Evolutionary conservation across 53 echinoderm and acorn worm species (phyloP), one percentile per base, ranked within the genome.

Genomic region (Paelopatides confundens): DNA sequence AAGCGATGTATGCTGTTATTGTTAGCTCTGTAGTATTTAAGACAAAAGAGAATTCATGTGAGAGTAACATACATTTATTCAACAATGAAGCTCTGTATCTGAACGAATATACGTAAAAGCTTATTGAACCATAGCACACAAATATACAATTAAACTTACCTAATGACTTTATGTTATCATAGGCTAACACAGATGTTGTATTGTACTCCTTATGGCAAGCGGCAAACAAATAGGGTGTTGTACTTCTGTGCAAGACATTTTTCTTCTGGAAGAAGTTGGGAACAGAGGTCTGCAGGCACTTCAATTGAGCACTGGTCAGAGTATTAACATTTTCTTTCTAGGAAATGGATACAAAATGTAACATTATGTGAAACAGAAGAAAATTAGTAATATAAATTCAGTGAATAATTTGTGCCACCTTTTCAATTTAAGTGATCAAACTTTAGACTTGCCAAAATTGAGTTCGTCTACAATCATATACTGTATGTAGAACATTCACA

Each of bases 401-500:
- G n/a, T n/a, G n/a, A n/a, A n/a, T n/a, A n/a, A n/a, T n/a, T n/a
- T n/a, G n/a, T n/a, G n/a, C n/a, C n/a, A n/a, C n/a, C n/a, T n/a
- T n/a, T n/a, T n/a, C n/a, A n/a, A n/a, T n/a, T n/a, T n/a, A n/a
- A n/a, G n/a, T n/a, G n/a, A n/a, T n/a, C n/a, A n/a, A n/a, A n/a
- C n/a, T n/a, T n/a, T n/a, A n/a, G n/a, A n/a, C n/a, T n/a, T n/a
- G n/a, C n/a, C n/a, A n/a, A n/a, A n/a, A n/a, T n/a, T n/a, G n/a
- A n/a, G n/a, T n/a, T n/a, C n/a, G n/a, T n/a, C n/a, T n/a, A n/a
- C n/a, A n/a, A n/a, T n/a, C n/a, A n/a, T n/a, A n/a, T n/a, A 7
- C n/a, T n/a, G n/a, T n/a, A n/a, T n/a, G n/a, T n/a, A n/a, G 11
- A 3, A 32, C 10, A 3, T 17, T 35, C 88, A 91, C 86, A 82